Percentiles rank a stretch among this genome's conserved stretches.
Conservation (phyloP, 2,113 vertebrate genomes). For the Genyomyrus donnyi region DNA sequence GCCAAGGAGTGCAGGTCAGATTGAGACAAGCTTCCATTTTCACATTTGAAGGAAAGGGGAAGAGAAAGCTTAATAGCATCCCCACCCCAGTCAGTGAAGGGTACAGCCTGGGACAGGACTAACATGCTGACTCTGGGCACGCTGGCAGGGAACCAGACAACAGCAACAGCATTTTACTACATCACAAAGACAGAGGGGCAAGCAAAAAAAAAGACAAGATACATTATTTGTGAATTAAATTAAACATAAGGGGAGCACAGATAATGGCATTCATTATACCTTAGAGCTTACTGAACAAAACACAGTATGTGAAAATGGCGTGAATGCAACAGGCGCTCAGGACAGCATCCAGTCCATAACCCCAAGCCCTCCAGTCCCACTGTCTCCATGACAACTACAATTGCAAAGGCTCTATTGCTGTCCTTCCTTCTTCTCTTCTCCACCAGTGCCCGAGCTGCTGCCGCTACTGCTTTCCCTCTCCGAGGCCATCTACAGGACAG, state of each 20-base stretch:
- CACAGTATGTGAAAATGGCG: constrained; percentile 77
- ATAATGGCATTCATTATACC: constrained; percentile 50
- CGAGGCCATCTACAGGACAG: constrained; percentile 81
- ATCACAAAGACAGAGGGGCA: constrained; percentile 9
- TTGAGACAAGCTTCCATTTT: not conserved
- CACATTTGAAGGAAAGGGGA: not conserved
- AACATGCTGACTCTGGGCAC: not conserved
- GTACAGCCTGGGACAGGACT: not conserved
- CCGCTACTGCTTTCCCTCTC: constrained; percentile 75
- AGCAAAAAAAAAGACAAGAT: constrained; percentile 18
- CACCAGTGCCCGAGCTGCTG: constrained; percentile 67
- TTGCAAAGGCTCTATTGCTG: constrained; percentile 72
- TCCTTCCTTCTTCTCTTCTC: constrained; percentile 85
- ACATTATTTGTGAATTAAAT: constrained; percentile 33
- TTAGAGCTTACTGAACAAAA: constrained; percentile 86
- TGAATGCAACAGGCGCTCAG: constrained; percentile 62
- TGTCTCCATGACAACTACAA: constrained; percentile 39
- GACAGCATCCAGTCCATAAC: constrained; percentile 45
- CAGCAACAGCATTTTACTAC: constrained; percentile 12
- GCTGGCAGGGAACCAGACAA: not conserved
- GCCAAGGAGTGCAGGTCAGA: not conserved
- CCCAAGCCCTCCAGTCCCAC: constrained; percentile 60
- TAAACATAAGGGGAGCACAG: constrained; percentile 34
- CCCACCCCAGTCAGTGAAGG: not conserved
- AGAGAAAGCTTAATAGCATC: not conserved